Conservation (phyloP, 2,113 vertebrate genomes). For the Carassius carassius region DNA sequence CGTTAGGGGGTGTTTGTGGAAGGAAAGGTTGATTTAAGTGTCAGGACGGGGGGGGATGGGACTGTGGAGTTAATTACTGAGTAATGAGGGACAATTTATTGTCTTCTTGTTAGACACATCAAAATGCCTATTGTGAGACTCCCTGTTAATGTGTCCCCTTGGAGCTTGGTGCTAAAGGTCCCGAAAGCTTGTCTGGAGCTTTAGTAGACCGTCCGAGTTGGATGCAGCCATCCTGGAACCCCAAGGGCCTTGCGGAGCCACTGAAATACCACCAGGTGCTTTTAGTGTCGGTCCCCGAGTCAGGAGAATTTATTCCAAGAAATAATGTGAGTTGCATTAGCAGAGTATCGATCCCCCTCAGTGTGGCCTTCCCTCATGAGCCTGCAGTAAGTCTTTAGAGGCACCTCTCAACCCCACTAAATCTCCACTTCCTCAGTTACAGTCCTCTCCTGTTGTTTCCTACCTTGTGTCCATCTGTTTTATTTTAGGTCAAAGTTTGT, state of each 20-base stretch:
- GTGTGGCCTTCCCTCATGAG: conserved; percentile 42
- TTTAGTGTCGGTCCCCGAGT: conserved; percentile 56
- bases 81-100: conserved; percentile 87
- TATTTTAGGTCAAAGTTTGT: conserved; percentile 23
- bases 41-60: conserved; percentile 67
- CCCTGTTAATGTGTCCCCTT: conserved; percentile 51
- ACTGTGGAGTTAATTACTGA: conserved; percentile 83
- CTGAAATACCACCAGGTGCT: conserved; percentile 54
- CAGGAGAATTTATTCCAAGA: conserved; percentile 56
- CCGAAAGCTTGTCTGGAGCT: conserved; percentile 39
- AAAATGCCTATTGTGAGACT: conserved; percentile 70
- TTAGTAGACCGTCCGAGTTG: conserved; percentile 36
- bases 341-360: conserved; percentile 56
- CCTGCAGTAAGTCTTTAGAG: conserved; percentile 48
- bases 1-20: conserved; percentile 55
- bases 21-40: conserved; percentile 73
- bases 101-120: conserved; percentile 84
- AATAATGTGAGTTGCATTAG: conserved; percentile 62
- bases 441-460: conserved; percentile 42
- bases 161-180: conserved; percentile 56
- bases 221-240: conserved; percentile 46
- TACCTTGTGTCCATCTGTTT: conserved; percentile 29
- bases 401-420: conserved; percentile 52
- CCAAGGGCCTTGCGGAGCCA: conserved; percentile 49
- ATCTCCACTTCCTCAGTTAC: conserved; percentile 42